Conservation (phyloP, 2,888 invertebrate genomes). For the Aspidiotus destructor region DNA sequence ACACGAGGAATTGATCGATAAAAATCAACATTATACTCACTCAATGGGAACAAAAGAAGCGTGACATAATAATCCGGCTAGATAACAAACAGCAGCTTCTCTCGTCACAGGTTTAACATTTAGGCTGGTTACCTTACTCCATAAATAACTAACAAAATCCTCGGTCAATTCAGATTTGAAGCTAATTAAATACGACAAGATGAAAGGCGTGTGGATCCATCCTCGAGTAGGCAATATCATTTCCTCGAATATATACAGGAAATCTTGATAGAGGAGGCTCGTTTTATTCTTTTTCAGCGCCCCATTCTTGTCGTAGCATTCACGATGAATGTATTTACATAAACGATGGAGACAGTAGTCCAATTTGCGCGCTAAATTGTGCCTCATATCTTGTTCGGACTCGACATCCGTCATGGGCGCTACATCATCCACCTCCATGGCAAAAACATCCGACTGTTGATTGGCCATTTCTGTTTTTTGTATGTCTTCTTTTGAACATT, state of each 20-base stretch:
- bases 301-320: conserved; percentile 46
- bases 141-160: conserved; percentile 59
- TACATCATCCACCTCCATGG: conserved; percentile 42
- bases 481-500: conserved; percentile 51
- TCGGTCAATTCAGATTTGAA: conserved; percentile 52
- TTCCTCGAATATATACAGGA: conserved; percentile 55
- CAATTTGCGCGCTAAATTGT: conserved; percentile 54
- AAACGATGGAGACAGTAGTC: conserved; percentile 70
- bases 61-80: conserved; percentile 63
- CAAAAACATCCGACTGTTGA: conserved; percentile 39
- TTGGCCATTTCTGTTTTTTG: conserved; percentile 45
- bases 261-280: conserved; percentile 48
- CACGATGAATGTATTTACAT: conserved; percentile 56
- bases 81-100: conserved; percentile 61
- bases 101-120: conserved; percentile 55
- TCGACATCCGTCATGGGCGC: conserved; percentile 39
- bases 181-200: conserved; percentile 63
- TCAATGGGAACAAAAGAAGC: conserved; percentile 53
- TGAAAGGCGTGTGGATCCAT: conserved; percentile 66
- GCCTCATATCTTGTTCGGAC: conserved; percentile 41
- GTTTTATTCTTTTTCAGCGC: conserved; percentile 50
- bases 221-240: conserved; percentile 74
- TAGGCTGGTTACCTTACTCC: conserved; percentile 62
- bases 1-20: background rate
- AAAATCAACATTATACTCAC: conserved; percentile 44